These are phyloP conservation scores for Siniperca scherzeri DNA, from an alignment of 2,797 vertebrate species.

Conservation along the genomic window DNA sequence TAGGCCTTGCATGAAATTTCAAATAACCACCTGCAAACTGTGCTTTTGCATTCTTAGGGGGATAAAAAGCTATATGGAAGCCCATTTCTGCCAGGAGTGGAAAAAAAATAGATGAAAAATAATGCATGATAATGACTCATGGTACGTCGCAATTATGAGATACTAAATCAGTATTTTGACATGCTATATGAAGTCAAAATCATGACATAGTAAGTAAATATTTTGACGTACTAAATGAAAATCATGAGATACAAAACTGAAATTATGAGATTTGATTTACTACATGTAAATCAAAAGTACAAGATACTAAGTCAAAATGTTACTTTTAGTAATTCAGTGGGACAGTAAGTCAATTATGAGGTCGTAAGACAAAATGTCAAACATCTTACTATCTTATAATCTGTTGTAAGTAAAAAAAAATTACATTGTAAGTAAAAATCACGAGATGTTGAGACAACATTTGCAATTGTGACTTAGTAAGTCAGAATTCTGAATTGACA, in stretches of 20 bases:
- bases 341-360: background rate
- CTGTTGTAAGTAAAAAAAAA: background rate
- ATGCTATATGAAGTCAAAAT: no score
- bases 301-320: background rate
- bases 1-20: constrained; percentile 21
- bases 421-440: background rate
- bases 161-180: background rate
- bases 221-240: background rate
- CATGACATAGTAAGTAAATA: background rate
- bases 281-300: background rate
- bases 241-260: background rate
- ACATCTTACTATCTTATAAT: background rate
- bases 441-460: no score
- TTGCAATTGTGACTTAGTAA: background rate
- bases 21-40: constrained; percentile 26
- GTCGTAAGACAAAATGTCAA: background rate
- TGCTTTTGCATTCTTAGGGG: background rate
- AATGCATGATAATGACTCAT: background rate
- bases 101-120: background rate
- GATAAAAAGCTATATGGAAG: background rate
- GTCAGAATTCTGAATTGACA: background rate
- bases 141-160: background rate
- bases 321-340: no score
- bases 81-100: background rate
- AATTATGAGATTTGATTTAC: background rate